Evolutionary conservation across 2,797 vertebrate species (phyloP).

Genomic region (Sarcophilus harrisii): DNA sequence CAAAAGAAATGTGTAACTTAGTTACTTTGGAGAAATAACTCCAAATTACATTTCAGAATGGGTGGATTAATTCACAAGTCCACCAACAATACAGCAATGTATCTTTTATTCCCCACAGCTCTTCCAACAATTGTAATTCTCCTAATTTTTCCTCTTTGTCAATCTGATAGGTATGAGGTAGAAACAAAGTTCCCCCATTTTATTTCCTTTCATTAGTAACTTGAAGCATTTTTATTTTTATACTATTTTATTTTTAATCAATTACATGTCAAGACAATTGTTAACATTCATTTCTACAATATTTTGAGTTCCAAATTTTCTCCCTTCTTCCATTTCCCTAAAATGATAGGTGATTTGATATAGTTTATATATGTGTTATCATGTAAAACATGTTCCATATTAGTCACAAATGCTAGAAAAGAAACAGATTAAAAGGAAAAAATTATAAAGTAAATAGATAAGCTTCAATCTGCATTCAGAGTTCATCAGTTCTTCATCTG

Average conservation of each 20-base stretch:
- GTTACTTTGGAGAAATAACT: not conserved
- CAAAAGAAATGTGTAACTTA: not conserved
- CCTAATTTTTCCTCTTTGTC: not conserved
- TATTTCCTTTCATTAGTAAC: not conserved
- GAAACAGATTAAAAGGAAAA: no score
- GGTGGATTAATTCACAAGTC: not conserved
- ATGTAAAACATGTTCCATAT: no score
- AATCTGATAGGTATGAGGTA: not conserved
- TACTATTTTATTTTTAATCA: not conserved
- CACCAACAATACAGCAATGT: not conserved
- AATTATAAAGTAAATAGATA: no score
- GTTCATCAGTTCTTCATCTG: no score
- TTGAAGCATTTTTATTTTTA: not conserved
- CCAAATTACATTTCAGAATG: not conserved
- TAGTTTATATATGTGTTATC: no score
- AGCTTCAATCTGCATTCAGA: no score
- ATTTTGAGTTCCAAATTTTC: no score
- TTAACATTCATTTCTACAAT: no score
- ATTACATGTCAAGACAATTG: not conserved
- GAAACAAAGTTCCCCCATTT: not conserved
- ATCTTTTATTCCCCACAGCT: not conserved
- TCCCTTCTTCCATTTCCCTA: no score
- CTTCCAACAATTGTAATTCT: not conserved
- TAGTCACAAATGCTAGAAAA: no score
- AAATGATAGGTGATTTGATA: no score